Percentiles rank a stretch among this genome's conserved stretches.
Conservation (phyloP, 2,113 vertebrate genomes). For the Toxotes jaculatrix region DNA sequence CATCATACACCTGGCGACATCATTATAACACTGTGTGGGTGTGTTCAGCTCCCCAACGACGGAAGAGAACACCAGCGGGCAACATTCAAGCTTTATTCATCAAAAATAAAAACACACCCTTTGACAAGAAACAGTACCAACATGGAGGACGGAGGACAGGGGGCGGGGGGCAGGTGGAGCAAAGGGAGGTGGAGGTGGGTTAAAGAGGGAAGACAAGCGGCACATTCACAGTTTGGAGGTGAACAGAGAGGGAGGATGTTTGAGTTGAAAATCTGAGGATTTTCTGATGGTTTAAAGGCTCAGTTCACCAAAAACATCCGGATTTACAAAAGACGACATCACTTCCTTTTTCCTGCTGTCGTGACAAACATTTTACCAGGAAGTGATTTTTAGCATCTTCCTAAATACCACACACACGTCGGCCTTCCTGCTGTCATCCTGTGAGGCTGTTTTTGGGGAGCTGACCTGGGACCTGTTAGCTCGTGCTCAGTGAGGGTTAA, state of each 20-base stretch:
- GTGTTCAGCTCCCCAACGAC: constrained; percentile 8
- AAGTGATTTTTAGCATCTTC: not conserved
- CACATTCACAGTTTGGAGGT: constrained; percentile 60
- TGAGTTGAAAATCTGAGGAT: not conserved
- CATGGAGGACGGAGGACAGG: constrained; percentile 1
- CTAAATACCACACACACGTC: not conserved
- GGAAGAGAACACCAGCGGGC: constrained; percentile 31
- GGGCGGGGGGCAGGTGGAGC: constrained; percentile 17
- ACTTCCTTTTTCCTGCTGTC: constrained; percentile 19
- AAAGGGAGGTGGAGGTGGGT: not conserved
- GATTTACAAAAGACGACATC: constrained; percentile 12
- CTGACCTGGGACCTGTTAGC: constrained; percentile 34
- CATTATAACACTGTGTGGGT: constrained; percentile 11
- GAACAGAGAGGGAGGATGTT: constrained; percentile 28
- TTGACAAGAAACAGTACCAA: constrained; percentile 43
- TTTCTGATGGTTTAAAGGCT: constrained; percentile 13
- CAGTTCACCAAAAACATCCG: constrained; percentile 35
- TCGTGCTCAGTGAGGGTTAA: constrained; percentile 46
- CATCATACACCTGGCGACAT: constrained; percentile 28
- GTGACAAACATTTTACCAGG: not conserved
- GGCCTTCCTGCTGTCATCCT: not conserved
- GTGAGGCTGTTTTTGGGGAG: not conserved
- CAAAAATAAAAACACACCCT: constrained; percentile 63
- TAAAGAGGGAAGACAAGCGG: constrained; percentile 9
- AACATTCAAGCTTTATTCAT: constrained; percentile 64